These are phyloP conservation scores for Entelurus aequoreus DNA, from an alignment of 2,113 vertebrate genomes.

Conservation along the genomic window DNA sequence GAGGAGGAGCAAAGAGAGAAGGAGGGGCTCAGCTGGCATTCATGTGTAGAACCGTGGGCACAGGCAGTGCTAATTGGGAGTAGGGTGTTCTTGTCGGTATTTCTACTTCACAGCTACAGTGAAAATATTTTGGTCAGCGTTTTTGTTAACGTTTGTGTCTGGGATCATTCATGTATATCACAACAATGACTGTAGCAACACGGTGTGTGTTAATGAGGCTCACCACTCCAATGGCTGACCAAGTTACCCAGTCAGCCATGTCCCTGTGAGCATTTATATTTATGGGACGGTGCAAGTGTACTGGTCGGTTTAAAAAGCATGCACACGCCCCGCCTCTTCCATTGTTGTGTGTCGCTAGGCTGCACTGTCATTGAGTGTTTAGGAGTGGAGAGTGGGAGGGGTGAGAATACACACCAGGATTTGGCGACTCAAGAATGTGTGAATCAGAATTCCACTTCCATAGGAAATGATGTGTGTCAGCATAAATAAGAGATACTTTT, in stretches of 20 bases:
- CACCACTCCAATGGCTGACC: constrained; percentile 19
- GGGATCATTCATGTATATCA: constrained; percentile 7
- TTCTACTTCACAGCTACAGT: neutral
- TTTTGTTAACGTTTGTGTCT: neutral
- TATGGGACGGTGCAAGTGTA: constrained; percentile 28
- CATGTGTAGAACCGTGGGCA: constrained; percentile 24
- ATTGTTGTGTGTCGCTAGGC: constrained; percentile 34
- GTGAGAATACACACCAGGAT: constrained; percentile 33
- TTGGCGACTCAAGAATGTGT: constrained; percentile 36
- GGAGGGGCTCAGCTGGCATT: constrained; percentile 39
- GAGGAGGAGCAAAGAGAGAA: constrained; percentile 36
- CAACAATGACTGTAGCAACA: constrained; percentile 22
- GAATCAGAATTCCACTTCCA: constrained; percentile 30
- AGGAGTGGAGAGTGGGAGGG: constrained; percentile 33
- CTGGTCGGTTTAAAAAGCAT: constrained; percentile 50
- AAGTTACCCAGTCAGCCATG: constrained; percentile 57
- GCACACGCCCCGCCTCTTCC: constrained; percentile 30
- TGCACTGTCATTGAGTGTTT: constrained; percentile 21
- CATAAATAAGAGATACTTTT: neutral
- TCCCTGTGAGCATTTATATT: constrained; percentile 35
- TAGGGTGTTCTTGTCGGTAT: neutral
- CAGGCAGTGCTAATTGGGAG: too few relatives aligned
- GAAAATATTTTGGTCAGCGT: neutral
- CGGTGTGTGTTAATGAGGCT: constrained; percentile 38
- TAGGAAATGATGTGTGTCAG: constrained; percentile 14